A percentile compares a stretch with the other conserved stretches of the same genome.
Evolutionary conservation across 2,113 vertebrate genomes (phyloP).

Genomic region (Todiramphus chloris): DNA sequence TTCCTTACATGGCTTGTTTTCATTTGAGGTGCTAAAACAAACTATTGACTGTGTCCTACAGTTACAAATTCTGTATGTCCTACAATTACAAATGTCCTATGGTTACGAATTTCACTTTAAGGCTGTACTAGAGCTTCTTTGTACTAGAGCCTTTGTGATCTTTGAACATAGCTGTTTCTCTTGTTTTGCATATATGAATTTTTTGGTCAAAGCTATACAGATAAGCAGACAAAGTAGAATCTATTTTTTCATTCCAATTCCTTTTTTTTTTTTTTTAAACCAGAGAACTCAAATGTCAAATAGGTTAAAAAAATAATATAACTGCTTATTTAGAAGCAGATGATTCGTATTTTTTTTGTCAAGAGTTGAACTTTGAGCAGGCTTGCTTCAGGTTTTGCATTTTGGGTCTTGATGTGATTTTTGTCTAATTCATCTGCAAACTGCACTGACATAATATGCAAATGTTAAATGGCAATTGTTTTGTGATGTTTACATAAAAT

Average conservation of each 20-base stretch:
- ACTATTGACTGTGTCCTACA: background rate
- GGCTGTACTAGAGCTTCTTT: background rate
- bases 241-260: background rate
- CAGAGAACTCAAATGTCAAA: background rate
- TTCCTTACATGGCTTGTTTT: background rate
- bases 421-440: background rate
- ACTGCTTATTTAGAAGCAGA: background rate
- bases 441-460: background rate
- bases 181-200: background rate
- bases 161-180: background rate
- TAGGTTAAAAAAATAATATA: background rate
- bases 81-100: no score
- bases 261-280: background rate
- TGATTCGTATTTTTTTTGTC: background rate
- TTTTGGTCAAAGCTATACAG: background rate
- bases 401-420: background rate
- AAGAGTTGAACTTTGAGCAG: background rate
- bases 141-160: no score
- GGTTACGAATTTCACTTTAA: background rate
- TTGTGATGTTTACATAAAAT: background rate
- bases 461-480: background rate
- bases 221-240: background rate
- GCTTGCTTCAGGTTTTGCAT: background rate
- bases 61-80: background rate
- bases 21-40: background rate